These are phyloP conservation scores for Thaumetopoea pityocampa DNA, from an alignment of 1,140 invertebrate species.

Conservation along the genomic window DNA sequence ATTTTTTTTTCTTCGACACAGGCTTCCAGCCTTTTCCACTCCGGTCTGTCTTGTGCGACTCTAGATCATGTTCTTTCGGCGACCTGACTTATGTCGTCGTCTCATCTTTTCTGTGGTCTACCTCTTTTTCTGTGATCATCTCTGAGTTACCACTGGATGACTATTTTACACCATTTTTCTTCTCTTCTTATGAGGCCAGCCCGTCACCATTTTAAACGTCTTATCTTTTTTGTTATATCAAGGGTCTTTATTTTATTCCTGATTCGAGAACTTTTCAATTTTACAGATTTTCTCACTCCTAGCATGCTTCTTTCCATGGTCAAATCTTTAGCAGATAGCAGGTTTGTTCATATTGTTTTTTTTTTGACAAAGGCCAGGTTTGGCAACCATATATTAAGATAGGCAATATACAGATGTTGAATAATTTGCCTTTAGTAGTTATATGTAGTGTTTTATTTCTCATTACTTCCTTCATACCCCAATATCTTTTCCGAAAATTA, in stretches of 20 bases:
- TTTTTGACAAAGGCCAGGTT: conserved; percentile 3
- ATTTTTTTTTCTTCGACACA: too few relatives aligned
- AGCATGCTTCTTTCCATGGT: too few relatives aligned
- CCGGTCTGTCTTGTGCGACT: too few relatives aligned
- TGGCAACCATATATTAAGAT: conserved; percentile 13
- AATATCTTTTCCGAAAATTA: conserved; percentile 10
- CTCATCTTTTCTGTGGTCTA: too few relatives aligned
- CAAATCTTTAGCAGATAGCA: conserved; percentile 4
- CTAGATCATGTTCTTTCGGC: too few relatives aligned
- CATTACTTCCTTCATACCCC: conserved; percentile 14
- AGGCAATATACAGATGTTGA: conserved; percentile 10
- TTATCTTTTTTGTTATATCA: not conserved
- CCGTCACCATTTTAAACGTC: not conserved
- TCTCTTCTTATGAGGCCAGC: too few relatives aligned
- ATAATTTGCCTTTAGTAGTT: conserved; percentile 7
- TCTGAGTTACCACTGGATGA: too few relatives aligned
- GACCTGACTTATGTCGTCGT: too few relatives aligned
- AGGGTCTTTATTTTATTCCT: conserved; percentile 16
- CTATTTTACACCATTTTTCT: too few relatives aligned
- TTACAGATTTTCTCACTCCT: conserved; percentile 8
- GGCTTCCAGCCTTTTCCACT: too few relatives aligned
- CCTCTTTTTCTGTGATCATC: too few relatives aligned
- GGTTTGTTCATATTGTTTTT: not conserved
- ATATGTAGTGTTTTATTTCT: too few relatives aligned
- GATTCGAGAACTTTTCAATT: conserved; percentile 12